phyloP scores from a whole-genome alignment of 2,888 invertebrate species.

The Podotricha telesiphe region DNA sequence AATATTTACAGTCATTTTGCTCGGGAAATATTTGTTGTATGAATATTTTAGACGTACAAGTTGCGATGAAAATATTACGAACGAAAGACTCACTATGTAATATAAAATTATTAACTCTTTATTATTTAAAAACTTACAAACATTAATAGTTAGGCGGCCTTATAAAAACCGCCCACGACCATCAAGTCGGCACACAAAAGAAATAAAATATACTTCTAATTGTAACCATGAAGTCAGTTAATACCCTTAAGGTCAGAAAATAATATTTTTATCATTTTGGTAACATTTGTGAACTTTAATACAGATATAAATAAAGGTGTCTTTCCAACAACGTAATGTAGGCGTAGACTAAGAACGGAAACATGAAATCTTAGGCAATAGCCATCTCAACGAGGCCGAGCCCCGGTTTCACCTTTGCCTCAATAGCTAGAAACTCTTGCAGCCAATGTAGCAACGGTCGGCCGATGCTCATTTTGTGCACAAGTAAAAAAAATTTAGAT shows the following conservation, averaged over 20 bases:
- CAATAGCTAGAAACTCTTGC: constrained; percentile 51
- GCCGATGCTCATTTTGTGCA: constrained; percentile 20
- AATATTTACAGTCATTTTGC: neutral
- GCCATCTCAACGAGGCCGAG: constrained; percentile 64
- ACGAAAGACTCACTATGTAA: no score
- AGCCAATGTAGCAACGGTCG: constrained; percentile 27
- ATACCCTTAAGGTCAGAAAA: constrained; percentile 27
- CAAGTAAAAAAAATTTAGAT: neutral
- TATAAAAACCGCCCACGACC: constrained; percentile 8
- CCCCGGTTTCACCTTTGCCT: constrained; percentile 71
- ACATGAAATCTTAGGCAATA: constrained; percentile 71
- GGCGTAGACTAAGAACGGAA: constrained; percentile 63
- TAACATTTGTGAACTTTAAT: constrained; percentile 25
- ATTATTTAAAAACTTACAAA: constrained; percentile 5
- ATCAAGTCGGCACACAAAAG: constrained; percentile 3
- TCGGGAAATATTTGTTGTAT: no score
- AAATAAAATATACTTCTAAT: constrained; percentile 12
- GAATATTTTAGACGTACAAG: neutral
- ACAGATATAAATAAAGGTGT: constrained; percentile 18
- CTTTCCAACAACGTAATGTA: constrained; percentile 24
- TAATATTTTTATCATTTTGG: constrained; percentile 16
- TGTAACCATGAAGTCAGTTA: constrained; percentile 22
- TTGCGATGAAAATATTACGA: neutral
- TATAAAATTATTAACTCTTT: neutral
- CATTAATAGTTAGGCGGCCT: neutral